These are phyloP conservation scores for Oryctes rhinoceros DNA, from an alignment of 1,140 invertebrate genomes.

Conservation along the genomic window DNA sequence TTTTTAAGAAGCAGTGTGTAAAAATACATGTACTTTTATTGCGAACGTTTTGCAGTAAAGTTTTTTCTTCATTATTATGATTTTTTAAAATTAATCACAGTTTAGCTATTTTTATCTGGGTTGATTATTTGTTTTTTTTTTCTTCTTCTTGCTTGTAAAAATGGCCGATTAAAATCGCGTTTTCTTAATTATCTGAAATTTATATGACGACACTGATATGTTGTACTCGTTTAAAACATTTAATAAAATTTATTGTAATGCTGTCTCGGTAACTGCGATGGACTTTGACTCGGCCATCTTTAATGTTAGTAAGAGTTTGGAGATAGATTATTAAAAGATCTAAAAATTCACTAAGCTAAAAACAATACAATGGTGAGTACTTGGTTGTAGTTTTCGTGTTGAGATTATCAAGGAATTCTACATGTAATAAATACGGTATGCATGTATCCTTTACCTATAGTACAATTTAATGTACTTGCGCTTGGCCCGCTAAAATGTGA, in stretches of 20 bases:
- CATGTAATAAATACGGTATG: constrained; percentile 33
- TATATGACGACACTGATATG: constrained; percentile 21
- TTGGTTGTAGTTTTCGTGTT: background rate
- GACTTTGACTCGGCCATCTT: constrained; percentile 25
- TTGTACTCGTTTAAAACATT: constrained; percentile 12
- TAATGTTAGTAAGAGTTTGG: background rate
- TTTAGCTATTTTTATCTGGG: constrained; percentile 41
- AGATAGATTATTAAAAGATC: constrained; percentile 33
- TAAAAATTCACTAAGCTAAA: constrained; percentile 25
- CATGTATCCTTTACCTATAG: constrained; percentile 9
- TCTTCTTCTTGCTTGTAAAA: background rate
- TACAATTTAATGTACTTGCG: constrained; percentile 3
- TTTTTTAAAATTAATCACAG: constrained; percentile 42
- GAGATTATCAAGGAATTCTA: constrained; percentile 27
- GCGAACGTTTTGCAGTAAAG: constrained; percentile 38
- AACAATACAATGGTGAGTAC: constrained; percentile 3
- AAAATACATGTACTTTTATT: constrained; percentile 44
- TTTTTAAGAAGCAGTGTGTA: constrained; percentile 46
- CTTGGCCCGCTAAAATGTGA: background rate
- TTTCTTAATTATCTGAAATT: background rate
- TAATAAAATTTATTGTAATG: background rate
- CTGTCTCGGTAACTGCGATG: background rate
- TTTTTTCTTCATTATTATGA: constrained; percentile 26
- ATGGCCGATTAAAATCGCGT: constrained; percentile 30
- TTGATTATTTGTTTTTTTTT: constrained; percentile 8